Conservation (phyloP, 2,797 vertebrate species). For the Alosa sapidissima region DNA sequence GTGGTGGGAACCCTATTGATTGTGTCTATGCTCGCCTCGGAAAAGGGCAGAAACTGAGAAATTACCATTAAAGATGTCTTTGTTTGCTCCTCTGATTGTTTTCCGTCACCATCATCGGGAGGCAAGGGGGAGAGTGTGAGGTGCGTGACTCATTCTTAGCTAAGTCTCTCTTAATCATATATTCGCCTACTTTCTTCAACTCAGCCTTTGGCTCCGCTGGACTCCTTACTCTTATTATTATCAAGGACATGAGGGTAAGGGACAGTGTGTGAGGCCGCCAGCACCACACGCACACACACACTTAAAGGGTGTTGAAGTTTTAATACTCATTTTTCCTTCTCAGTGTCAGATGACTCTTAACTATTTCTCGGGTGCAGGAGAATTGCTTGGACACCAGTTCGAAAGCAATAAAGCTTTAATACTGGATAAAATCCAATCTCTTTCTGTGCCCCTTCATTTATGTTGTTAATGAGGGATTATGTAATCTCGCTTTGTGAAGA, state of each 20-base stretch:
- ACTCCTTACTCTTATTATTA: neutral
- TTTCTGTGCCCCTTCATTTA: neutral
- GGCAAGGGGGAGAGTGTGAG: neutral
- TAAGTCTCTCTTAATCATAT: neutral
- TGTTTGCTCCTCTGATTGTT: slow-evolving; percentile 13
- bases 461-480: neutral
- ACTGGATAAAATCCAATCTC: neutral
- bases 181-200: neutral
- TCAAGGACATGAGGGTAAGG: neutral
- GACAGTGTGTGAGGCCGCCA: neutral
- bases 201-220: neutral
- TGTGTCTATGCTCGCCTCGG: neutral
- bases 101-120: neutral
- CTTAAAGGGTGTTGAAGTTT: neutral
- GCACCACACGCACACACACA: neutral
- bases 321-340: neutral
- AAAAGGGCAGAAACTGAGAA: neutral
- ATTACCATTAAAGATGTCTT: slow-evolving; percentile 24
- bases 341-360: neutral
- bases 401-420: neutral
- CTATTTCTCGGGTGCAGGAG: neutral
- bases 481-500: neutral
- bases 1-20: neutral
- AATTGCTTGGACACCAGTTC: neutral
- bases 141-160: neutral